These are phyloP conservation scores for Karalla daura DNA, from an alignment of 2,797 vertebrate species.

Conservation along the genomic window DNA sequence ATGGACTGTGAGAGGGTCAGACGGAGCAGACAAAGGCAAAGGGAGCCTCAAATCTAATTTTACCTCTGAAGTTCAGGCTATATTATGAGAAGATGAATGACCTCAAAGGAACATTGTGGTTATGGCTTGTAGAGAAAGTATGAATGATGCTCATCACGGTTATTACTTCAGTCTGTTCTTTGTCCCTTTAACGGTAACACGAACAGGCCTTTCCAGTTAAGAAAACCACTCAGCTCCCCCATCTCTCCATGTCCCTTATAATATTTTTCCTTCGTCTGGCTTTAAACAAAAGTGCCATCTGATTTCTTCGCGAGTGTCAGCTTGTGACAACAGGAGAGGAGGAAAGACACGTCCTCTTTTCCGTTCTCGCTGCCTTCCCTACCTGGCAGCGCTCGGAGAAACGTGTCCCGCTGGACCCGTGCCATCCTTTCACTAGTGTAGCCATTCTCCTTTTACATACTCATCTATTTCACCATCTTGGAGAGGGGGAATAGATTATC, in stretches of 20 bases:
- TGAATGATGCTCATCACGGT: conserved; percentile 55
- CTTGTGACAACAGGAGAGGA: conserved; percentile 40
- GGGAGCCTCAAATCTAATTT: conserved; percentile 55
- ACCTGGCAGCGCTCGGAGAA: conserved; percentile 53
- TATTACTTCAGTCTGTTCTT: conserved; percentile 62
- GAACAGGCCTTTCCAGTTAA: conserved; percentile 49
- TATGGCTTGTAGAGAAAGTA: conserved; percentile 40
- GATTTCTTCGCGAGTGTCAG: conserved; percentile 29
- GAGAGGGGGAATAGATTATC: conserved; percentile 48
- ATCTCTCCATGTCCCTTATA: conserved; percentile 19
- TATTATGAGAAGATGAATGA: conserved; percentile 46
- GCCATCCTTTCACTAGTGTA: conserved; percentile 53
- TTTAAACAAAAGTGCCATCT: conserved; percentile 47
- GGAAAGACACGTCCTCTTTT: conserved; percentile 40
- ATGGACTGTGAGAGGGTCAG: conserved; percentile 39
- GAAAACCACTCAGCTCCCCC: conserved; percentile 25
- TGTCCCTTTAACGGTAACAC: conserved; percentile 54
- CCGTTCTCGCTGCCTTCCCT: conserved; percentile 25
- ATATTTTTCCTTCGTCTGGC: conserved; percentile 33
- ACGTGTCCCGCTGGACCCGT: conserved; percentile 57
- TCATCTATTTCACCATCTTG: conserved; percentile 49
- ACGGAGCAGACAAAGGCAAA: conserved; percentile 37
- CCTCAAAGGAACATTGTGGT: conserved; percentile 49
- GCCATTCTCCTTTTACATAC: conserved; percentile 53
- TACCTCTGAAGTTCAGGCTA: conserved; percentile 34